A percentile compares a stretch with the other conserved stretches of the same genome.
phyloP scores from a whole-genome alignment of 2,888 invertebrate genomes.

The Tiliacea aurago region DNA sequence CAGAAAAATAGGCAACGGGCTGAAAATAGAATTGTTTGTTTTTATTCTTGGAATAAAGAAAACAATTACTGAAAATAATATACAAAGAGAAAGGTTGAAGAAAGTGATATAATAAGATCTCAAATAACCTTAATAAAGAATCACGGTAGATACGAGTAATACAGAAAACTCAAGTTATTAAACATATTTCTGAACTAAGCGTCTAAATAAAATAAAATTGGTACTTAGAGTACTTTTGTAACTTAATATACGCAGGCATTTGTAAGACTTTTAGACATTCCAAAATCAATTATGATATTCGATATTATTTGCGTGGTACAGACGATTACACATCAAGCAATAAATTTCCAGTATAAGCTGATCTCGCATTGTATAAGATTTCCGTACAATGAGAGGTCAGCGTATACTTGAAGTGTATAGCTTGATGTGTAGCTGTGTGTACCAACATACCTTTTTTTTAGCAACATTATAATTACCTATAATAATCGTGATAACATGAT shows the following conservation, averaged over 20 bases:
- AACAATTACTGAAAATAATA: background rate
- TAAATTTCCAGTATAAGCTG: too few relatives aligned
- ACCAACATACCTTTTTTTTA: too few relatives aligned
- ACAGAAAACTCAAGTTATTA: conserved; percentile 26
- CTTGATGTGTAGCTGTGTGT: too few relatives aligned
- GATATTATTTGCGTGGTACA: conserved; percentile 26
- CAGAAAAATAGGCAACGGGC: background rate
- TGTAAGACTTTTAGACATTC: conserved; percentile 49
- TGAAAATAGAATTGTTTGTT: background rate
- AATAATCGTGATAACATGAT: conserved; percentile 13
- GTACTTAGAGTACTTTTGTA: conserved; percentile 22
- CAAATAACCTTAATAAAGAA: conserved; percentile 14
- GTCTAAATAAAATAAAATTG: conserved; percentile 13
- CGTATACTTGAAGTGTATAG: too few relatives aligned
- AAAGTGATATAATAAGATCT: background rate
- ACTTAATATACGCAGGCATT: conserved; percentile 46
- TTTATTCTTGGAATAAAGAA: background rate
- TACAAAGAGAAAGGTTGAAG: background rate
- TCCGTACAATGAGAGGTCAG: too few relatives aligned
- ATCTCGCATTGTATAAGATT: too few relatives aligned
- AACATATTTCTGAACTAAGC: background rate
- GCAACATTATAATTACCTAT: background rate
- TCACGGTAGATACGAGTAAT: background rate
- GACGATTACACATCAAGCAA: too few relatives aligned
- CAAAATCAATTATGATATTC: conserved; percentile 35